These are phyloP conservation scores for Noctua janthe DNA, from an alignment of 2,888 invertebrate species.

Conservation along the genomic window DNA sequence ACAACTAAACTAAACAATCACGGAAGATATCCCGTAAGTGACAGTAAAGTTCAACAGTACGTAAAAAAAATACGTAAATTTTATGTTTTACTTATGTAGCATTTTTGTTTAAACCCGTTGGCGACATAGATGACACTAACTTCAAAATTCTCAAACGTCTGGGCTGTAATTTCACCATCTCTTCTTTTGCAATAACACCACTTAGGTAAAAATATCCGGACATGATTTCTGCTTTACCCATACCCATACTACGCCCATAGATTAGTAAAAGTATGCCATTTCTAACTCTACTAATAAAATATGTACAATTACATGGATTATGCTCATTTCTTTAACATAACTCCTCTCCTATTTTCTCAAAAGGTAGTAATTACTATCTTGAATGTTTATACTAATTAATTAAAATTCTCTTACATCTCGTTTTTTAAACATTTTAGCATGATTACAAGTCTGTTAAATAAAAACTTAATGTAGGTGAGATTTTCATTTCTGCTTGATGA, in stretches of 20 bases:
- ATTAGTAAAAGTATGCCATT: background rate
- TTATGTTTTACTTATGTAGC: too few species aligned
- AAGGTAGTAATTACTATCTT: background rate
- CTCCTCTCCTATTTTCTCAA: too few species aligned
- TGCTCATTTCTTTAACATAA: background rate
- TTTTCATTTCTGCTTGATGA: background rate
- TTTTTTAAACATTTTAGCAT: constrained; percentile 19
- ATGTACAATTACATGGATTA: background rate
- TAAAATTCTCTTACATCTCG: background rate
- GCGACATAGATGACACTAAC: too few species aligned
- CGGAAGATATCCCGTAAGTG: too few species aligned
- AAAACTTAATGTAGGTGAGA: background rate
- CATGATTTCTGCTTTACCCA: background rate
- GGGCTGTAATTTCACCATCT: too few species aligned
- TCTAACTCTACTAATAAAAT: background rate
- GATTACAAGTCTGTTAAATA: constrained; percentile 6
- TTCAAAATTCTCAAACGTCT: too few species aligned
- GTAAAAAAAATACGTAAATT: too few species aligned
- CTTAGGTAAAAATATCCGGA: too few species aligned
- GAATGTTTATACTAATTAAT: constrained; percentile 6
- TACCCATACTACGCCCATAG: background rate
- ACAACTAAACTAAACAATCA: too few species aligned
- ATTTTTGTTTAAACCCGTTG: too few species aligned
- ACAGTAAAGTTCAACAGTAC: too few species aligned
- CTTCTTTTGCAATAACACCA: too few species aligned